These are phyloP conservation scores for Spongilla lacustris DNA, from an alignment of 37 sponge, comb jelly and placozoan genomes.

Conservation along the genomic window DNA sequence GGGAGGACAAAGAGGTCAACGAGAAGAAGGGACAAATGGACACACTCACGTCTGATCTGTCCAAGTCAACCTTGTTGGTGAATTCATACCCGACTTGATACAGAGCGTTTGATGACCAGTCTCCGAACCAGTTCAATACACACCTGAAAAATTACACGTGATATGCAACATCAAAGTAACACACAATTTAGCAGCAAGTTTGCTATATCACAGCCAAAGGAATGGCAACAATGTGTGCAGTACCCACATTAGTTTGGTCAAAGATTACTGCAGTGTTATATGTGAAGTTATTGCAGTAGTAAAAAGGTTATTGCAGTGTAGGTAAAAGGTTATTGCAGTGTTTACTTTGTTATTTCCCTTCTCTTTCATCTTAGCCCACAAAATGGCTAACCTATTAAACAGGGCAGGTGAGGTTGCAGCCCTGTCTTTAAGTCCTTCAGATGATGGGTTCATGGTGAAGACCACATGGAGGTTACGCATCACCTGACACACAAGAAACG, in stretches of 20 bases:
- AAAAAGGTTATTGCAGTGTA: too few relatives aligned
- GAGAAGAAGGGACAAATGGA: too few relatives aligned
- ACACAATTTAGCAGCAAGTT: too few relatives aligned
- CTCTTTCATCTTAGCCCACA: too few relatives aligned
- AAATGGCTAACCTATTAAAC: constrained; percentile 91
- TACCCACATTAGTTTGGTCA: too few relatives aligned
- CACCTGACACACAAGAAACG: constrained; percentile 19
- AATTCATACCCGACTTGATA: constrained; percentile 96
- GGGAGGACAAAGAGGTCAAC: background rate
- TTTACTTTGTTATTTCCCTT: too few relatives aligned
- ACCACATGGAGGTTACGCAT: constrained; percentile 97
- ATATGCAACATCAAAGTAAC: too few relatives aligned
- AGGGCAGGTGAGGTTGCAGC: constrained; percentile 98
- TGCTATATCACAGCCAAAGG: too few relatives aligned
- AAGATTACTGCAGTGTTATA: too few relatives aligned
- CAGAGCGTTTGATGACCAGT: constrained; percentile 94
- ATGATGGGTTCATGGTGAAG: constrained; percentile 98
- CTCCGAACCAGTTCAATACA: constrained; percentile 99
- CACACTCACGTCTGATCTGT: constrained; percentile 77
- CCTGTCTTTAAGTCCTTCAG: constrained; percentile 96
- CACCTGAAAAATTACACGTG: constrained; percentile 42
- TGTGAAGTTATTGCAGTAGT: too few relatives aligned
- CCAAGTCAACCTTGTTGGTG: constrained; percentile 92
- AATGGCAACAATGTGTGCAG: too few relatives aligned
- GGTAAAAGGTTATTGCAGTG: too few relatives aligned